Percentiles rank a stretch among this genome's conserved stretches.
These are phyloP conservation scores for Calliopum simillimum DNA, from an alignment of 2,888 invertebrate species.

Conservation along the genomic window DNA sequence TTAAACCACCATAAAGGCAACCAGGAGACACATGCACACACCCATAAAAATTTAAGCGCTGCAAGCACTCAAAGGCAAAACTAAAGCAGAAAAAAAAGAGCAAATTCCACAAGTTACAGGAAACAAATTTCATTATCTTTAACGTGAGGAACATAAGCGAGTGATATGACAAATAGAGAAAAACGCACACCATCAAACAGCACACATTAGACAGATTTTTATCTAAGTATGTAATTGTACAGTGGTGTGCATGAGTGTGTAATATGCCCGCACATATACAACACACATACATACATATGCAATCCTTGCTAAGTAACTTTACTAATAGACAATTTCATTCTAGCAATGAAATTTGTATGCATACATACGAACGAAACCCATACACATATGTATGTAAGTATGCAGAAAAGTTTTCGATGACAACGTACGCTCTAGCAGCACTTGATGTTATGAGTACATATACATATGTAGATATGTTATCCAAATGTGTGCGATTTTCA, in stretches of 20 bases:
- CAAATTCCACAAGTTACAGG: background rate
- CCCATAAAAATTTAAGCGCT: slow-evolving; percentile 12
- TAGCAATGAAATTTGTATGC: slow-evolving; percentile 1
- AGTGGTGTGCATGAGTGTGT: slow-evolving; percentile 2
- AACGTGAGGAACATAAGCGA: slow-evolving; percentile 3
- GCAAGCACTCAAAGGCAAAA: background rate
- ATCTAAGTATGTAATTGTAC: background rate
- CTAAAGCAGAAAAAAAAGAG: too few relatives aligned
- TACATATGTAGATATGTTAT: background rate
- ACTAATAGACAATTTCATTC: slow-evolving; percentile 43
- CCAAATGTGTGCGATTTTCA: background rate
- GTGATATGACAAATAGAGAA: too few relatives aligned
- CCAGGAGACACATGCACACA: background rate
- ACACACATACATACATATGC: slow-evolving; percentile 5
- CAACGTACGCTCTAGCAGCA: slow-evolving; percentile 23
- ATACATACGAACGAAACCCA: too few relatives aligned
- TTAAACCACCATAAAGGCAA: background rate
- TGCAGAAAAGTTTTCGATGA: too few relatives aligned
- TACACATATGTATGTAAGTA: too few relatives aligned
- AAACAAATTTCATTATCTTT: slow-evolving; percentile 19
- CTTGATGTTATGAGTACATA: background rate
- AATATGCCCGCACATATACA: background rate
- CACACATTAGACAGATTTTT: too few relatives aligned
- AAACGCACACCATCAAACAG: too few relatives aligned
- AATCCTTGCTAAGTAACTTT: slow-evolving; percentile 8